Base-by-base conservation (phyloP, 2,888 invertebrate genomes). In the Chydorus sphaericus region DNA sequence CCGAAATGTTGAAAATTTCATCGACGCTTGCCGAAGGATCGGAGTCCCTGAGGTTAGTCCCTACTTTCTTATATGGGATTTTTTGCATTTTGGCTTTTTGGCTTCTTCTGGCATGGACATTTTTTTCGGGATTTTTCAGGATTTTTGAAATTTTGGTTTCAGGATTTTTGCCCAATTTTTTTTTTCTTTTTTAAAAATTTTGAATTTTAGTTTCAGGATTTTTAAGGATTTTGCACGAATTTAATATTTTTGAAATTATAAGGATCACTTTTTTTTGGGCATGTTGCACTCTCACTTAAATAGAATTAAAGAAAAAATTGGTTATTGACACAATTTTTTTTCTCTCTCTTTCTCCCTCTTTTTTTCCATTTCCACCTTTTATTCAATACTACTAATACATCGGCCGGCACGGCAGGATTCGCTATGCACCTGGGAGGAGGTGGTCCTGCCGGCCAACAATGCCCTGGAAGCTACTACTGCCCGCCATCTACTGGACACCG, bases 1-100 rank as follows among this genome's bases (percentile, higher is more conserved):
- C 65, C 78, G 89, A 66, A 94, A 94, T 70, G 92, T 94, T 29
- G 93, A 94, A 69, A 93, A 93, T 73, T 94, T 94, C 68, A 73
- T 94, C 63, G 91, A 92, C 67, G 93, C 93, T 23, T 94, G 93
- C 71, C 78, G 90, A 59, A 86, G 82, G 71, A 88, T 93, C 65
- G 94, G 94, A 62, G 89, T 94, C 14, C 85, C 90, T 72, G 90
- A 92, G 84, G 93, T 93, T 72, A 79, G 83, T 72, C 54, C 54
- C 54, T 20, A 49, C 48, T 54, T 56, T 61, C 61, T 59, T 38
- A 30, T 50, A 2, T 44, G 7, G 33, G 28, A 44, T 4, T 26
- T 44, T 44, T n/a, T 10, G 10, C 44, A 23, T n/a, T 44, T 23
- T 16, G 26, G 14, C 44, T 5, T 28, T 44, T 14, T n/a, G n/a